A percentile compares a stretch with the other conserved stretches of the same genome.
These are phyloP conservation scores for Xenentodon cancila DNA, from an alignment of 2,797 vertebrate species.

Conservation along the genomic window DNA sequence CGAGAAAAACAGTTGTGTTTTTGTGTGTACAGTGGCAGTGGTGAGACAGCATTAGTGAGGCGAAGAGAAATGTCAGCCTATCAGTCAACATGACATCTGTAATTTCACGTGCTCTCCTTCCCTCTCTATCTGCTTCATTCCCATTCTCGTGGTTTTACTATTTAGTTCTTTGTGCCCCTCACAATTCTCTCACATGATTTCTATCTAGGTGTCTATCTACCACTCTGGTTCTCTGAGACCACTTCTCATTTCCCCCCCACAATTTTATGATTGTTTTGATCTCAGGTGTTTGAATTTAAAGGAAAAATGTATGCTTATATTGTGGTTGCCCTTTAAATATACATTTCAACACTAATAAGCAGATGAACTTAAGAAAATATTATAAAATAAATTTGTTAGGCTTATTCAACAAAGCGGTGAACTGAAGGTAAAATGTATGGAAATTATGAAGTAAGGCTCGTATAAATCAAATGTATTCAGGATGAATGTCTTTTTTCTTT, in stretches of 20 bases:
- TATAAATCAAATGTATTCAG: too few relatives aligned
- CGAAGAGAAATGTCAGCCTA: slow-evolving; percentile 54
- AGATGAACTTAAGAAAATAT: too few relatives aligned
- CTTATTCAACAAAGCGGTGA: too few relatives aligned
- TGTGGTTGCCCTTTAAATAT: slow-evolving; percentile 44
- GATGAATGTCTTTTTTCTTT: too few relatives aligned
- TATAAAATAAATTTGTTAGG: too few relatives aligned
- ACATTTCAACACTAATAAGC: too few relatives aligned
- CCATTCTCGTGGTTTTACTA: slow-evolving; percentile 33
- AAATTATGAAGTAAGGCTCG: too few relatives aligned
- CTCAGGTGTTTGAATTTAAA: slow-evolving; percentile 12
- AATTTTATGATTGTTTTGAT: too few relatives aligned
- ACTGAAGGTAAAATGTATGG: too few relatives aligned
- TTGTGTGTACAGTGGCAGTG: slow-evolving; percentile 39
- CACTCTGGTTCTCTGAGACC: slow-evolving; percentile 14
- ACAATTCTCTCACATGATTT: slow-evolving; percentile 10
- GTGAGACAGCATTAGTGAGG: slow-evolving; percentile 39
- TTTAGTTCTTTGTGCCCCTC: slow-evolving; percentile 17
- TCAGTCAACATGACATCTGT: slow-evolving; percentile 66
- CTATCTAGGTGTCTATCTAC: slow-evolving; percentile 10
- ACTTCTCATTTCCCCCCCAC: slow-evolving; percentile 21
- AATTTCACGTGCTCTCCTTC: slow-evolving; percentile 50
- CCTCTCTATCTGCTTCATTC: slow-evolving; percentile 27
- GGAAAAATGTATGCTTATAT: slow-evolving; percentile 29
- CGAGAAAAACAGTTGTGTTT: neutral